These are phyloP conservation scores for Sarcophaga subvicina DNA, from an alignment of 2,888 invertebrate genomes.

Conservation along the genomic window DNA sequence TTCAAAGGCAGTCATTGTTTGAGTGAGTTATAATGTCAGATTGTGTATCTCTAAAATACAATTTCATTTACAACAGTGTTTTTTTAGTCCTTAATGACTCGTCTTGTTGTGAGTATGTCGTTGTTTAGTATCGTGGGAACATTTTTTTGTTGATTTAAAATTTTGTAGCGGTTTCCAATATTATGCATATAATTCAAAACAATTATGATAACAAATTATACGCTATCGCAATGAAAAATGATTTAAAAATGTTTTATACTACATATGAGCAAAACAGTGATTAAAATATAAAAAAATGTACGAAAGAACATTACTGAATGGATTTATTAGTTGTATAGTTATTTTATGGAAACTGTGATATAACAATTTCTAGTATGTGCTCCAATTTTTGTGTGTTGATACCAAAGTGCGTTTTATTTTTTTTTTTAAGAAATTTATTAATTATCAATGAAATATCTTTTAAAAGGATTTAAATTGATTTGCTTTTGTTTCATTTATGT, in stretches of 20 bases:
- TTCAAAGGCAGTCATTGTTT: not conserved
- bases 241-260: constrained; percentile 25
- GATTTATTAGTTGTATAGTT: not conserved
- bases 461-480: too few species aligned
- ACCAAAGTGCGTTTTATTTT: not conserved
- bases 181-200: constrained; percentile 31
- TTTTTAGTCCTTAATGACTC: constrained; percentile 65
- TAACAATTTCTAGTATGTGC: constrained; percentile 58
- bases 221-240: not conserved
- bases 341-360: constrained; percentile 63
- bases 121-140: constrained; percentile 29
- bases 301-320: not conserved
- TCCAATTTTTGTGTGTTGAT: not conserved
- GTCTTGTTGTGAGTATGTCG: constrained; percentile 59
- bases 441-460: too few species aligned
- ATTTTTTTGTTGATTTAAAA: constrained; percentile 37
- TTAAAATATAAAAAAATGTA: not conserved
- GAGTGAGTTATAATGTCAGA: not conserved
- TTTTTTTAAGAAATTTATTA: not conserved
- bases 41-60: not conserved
- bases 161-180: constrained; percentile 62
- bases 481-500: not conserved
- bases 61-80: not conserved
- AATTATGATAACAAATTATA: constrained; percentile 32
- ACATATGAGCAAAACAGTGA: not conserved